These are phyloP conservation scores for Apamea sordens DNA, from an alignment of 2,888 invertebrate species.

Conservation along the genomic window DNA sequence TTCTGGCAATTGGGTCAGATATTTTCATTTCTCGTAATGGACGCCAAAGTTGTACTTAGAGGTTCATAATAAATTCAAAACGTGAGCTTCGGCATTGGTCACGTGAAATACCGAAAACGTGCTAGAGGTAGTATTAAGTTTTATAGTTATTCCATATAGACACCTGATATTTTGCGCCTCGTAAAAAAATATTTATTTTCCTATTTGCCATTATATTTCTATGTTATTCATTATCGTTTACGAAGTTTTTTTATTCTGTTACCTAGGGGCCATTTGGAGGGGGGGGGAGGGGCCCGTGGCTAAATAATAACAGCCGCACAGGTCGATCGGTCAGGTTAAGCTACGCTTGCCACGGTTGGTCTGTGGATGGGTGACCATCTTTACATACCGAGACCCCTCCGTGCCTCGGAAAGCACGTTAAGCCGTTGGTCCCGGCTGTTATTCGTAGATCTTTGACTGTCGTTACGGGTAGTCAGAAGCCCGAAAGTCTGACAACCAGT, in stretches of 20 bases:
- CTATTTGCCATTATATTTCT: constrained; percentile 18
- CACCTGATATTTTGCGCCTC: constrained; percentile 17
- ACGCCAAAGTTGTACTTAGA: neutral
- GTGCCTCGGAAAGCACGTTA: too few species aligned
- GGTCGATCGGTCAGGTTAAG: too few species aligned
- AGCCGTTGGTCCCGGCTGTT: too few species aligned
- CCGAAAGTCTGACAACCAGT: too few species aligned
- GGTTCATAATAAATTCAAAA: constrained; percentile 31
- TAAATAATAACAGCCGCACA: too few species aligned
- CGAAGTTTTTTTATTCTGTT: neutral
- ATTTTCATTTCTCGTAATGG: neutral
- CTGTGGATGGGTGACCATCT: too few species aligned
- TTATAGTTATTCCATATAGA: constrained; percentile 14
- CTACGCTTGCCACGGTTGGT: too few species aligned
- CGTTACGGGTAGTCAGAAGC: too few species aligned
- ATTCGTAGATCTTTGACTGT: too few species aligned
- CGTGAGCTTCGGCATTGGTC: constrained; percentile 14
- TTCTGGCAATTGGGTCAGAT: too few species aligned
- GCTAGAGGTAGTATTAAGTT: constrained; percentile 25
- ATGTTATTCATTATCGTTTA: neutral
- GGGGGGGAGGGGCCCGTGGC: too few species aligned
- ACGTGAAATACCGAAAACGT: constrained; percentile 33
- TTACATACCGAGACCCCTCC: too few species aligned
- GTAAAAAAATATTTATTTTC: constrained; percentile 14
- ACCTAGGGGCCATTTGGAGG: neutral